A percentile compares a stretch with the other conserved stretches of the same genome.
phyloP scores from a whole-genome alignment of 2,888 invertebrate species.

The Cryptophagus acutangulus region DNA sequence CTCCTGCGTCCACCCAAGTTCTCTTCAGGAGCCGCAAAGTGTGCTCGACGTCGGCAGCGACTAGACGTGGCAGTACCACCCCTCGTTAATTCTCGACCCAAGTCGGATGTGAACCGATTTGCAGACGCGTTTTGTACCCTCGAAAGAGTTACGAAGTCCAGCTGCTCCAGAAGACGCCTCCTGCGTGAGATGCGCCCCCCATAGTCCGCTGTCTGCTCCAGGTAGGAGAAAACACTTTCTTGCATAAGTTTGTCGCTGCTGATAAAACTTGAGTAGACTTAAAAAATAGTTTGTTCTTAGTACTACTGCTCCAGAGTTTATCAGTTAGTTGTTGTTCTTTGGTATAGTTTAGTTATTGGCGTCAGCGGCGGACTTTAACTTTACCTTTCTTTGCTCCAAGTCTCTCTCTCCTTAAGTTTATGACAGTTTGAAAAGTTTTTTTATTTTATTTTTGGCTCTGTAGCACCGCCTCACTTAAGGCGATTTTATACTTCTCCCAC shows the following conservation, averaged over 20 bases:
- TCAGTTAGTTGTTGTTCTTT: conserved; percentile 27
- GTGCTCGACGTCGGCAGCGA: conserved; percentile 54
- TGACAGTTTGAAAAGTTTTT: conserved; percentile 47
- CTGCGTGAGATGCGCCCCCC: conserved; percentile 19
- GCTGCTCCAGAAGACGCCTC: too few species aligned
- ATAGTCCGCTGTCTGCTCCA: conserved; percentile 30
- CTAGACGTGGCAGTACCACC: conserved; percentile 44
- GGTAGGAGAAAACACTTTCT: conserved; percentile 36
- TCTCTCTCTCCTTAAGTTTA: conserved; percentile 44
- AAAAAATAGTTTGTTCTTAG: neutral
- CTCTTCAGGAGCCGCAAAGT: conserved; percentile 48
- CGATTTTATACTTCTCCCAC: conserved; percentile 34
- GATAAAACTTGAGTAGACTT: neutral
- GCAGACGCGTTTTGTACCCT: too few species aligned
- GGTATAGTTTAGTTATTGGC: neutral
- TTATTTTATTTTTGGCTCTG: conserved; percentile 14
- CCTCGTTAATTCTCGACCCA: conserved; percentile 28
- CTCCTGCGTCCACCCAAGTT: conserved; percentile 44
- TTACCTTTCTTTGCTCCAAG: too few species aligned
- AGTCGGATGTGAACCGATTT: conserved; percentile 27
- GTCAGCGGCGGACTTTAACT: conserved; percentile 19
- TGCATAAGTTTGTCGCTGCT: conserved; percentile 16
- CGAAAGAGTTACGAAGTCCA: neutral
- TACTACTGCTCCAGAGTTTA: conserved; percentile 20
- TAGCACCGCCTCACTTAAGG: conserved; percentile 41